Evolutionary conservation across 2,797 vertebrate genomes (phyloP).

Genomic region (Ptychobarbus kaznakovi): DNA sequence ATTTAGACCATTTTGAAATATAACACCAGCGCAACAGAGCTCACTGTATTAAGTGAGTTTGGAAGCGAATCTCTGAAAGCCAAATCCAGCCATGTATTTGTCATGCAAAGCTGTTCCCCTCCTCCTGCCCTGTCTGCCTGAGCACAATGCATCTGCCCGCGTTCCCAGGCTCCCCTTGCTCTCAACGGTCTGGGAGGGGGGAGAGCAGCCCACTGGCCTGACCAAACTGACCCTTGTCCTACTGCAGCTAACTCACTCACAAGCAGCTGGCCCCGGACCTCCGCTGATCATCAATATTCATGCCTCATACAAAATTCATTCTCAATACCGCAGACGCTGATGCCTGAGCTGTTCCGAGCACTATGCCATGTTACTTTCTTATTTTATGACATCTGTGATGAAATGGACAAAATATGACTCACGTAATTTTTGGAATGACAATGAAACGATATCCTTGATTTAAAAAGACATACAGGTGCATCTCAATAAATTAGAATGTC

Average conservation of each 20-base stretch:
- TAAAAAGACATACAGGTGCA: neutral
- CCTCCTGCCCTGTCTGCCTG: slow-evolving; percentile 59
- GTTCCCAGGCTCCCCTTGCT: slow-evolving; percentile 65
- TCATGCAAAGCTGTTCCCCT: slow-evolving; percentile 67
- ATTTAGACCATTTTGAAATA: neutral
- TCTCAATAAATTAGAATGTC: too few species aligned
- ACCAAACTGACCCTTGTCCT: slow-evolving; percentile 66
- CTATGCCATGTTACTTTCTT: slow-evolving; percentile 21
- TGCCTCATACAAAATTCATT: slow-evolving; percentile 57
- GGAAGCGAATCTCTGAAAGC: slow-evolving; percentile 68
- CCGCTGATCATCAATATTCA: slow-evolving; percentile 59
- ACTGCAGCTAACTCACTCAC: slow-evolving; percentile 43
- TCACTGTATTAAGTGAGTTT: slow-evolving; percentile 28
- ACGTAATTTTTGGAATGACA: neutral
- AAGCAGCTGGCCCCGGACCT: slow-evolving; percentile 53
- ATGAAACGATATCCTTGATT: neutral
- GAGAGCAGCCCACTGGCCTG: slow-evolving; percentile 56
- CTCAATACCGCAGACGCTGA: slow-evolving; percentile 36
- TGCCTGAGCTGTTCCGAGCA: neutral
- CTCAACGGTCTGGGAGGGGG: slow-evolving; percentile 46
- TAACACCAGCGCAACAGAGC: neutral
- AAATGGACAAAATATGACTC: neutral
- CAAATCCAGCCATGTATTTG: slow-evolving; percentile 61
- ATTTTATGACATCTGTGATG: neutral
- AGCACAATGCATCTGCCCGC: slow-evolving; percentile 62